Base-by-base conservation (phyloP, 2,888 invertebrate species). In the Stenoptilia bipunctidactyla region DNA sequence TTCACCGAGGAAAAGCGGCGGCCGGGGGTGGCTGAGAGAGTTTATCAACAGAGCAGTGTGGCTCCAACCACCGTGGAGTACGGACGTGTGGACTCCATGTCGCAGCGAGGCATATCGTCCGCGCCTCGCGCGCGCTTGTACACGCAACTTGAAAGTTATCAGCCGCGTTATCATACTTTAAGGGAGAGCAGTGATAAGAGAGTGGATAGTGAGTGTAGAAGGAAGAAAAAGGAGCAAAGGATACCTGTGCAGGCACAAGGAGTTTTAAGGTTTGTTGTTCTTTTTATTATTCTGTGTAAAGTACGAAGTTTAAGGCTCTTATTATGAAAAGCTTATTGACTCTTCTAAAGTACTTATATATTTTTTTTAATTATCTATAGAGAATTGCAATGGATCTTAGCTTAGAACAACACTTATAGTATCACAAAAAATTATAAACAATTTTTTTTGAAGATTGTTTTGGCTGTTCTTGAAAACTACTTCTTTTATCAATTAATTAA, bases 131-230 rank as follows among this genome's bases (percentile, higher is more conserved):
- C 77, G 69, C 74, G 74, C 0, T 56, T 83, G 10, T 69, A 70
- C 49, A 64, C 80, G 69, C 82, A 79, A 68, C 75, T 84, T 34
- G 85, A 85, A 61, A 79, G 82, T 71, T 85, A 83, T 51, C 85
- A 84, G 38, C 85, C 85, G 44, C 56, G 73, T 45, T 85, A 85
- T 51, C 85, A 85, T 53, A 83, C 84, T 43, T 80, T 84, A 50
- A 74, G 84, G 62, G 77, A 83, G 52, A 72, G 58, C 51, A 71
- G 76, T 76, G 80, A 70, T 61, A 77, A 73, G 53, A 75, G 56
- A 70, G 76, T 75, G 69, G 76, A 77, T 41, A 75, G 76, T 77
- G 80, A 80, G 67, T 72, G 70, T 45, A 57, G 72, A 49, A 67
- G 62, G 51, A 58, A 66, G 47, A 68, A 64, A 45, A 77, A 66